A percentile compares a stretch with the other conserved stretches of the same genome.
phyloP scores from a whole-genome alignment of 2,797 vertebrate species.

The Cercopithecus diana region DNA sequence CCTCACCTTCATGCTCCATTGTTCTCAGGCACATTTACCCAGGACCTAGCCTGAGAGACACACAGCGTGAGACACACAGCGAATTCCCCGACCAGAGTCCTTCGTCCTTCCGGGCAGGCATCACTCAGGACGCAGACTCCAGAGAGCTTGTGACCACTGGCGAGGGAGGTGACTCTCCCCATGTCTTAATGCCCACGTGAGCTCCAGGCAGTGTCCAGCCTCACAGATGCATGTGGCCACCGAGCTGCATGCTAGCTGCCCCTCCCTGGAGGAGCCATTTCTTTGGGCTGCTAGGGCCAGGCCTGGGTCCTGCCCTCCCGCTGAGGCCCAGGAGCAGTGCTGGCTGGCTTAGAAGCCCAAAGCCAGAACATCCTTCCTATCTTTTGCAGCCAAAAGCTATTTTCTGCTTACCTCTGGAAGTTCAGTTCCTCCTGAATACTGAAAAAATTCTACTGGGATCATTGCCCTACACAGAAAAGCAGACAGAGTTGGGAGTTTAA shows the following conservation, averaged over 20 bases:
- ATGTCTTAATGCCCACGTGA: neutral
- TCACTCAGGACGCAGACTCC: accelerated
- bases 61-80: neutral
- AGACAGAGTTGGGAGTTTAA: neutral
- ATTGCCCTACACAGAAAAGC: neutral
- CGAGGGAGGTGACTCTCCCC: neutral
- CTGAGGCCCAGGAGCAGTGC: accelerated
- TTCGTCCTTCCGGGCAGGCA: accelerated
- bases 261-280: neutral
- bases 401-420: neutral
- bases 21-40: neutral
- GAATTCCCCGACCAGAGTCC: accelerated
- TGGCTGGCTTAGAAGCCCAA: neutral
- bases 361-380: neutral
- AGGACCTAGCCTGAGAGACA: neutral
- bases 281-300: neutral
- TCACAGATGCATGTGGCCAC: neutral
- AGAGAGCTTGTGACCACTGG: neutral
- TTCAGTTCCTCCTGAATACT: neutral
- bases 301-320: neutral
- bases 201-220: neutral
- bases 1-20: neutral
- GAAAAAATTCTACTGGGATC: neutral
- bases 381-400: neutral
- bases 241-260: neutral